Evolutionary conservation across 2,113 vertebrate genomes (phyloP).

Genomic region (Chaetura pelagica): DNA sequence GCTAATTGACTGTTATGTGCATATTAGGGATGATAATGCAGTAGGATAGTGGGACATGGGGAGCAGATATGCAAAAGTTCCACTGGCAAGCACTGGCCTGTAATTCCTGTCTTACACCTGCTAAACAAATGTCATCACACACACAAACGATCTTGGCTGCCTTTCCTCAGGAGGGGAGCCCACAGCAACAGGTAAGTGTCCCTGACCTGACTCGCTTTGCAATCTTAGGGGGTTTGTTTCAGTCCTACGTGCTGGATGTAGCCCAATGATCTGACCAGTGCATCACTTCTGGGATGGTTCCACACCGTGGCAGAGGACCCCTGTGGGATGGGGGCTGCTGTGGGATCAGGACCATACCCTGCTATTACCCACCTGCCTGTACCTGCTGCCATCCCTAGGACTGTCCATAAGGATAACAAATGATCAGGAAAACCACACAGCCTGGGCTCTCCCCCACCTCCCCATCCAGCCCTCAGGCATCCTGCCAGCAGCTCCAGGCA

Average conservation of each 20-base stretch:
- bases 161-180: background rate
- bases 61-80: background rate
- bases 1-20: slow-evolving; percentile 90
- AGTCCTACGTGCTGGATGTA: rapidly evolving
- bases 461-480: background rate
- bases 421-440: background rate
- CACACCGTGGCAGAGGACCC: rapidly evolving
- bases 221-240: rapidly evolving
- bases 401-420: background rate
- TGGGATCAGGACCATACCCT: rapidly evolving
- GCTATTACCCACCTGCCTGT: background rate
- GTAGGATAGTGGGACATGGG: background rate
- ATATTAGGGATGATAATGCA: slow-evolving; percentile 66
- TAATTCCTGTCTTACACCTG: background rate
- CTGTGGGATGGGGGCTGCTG: background rate
- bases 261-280: background rate
- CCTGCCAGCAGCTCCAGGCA: background rate
- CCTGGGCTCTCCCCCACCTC: background rate
- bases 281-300: background rate
- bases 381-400: rapidly evolving
- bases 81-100: background rate
- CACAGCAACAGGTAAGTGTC: rapidly evolving
- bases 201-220: background rate
- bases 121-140: no score
- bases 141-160: rapidly evolving